A percentile compares a stretch with the other conserved stretches of the same genome.
Conservation (phyloP, 2,797 vertebrate species). For the Ficedula albicollis region DNA sequence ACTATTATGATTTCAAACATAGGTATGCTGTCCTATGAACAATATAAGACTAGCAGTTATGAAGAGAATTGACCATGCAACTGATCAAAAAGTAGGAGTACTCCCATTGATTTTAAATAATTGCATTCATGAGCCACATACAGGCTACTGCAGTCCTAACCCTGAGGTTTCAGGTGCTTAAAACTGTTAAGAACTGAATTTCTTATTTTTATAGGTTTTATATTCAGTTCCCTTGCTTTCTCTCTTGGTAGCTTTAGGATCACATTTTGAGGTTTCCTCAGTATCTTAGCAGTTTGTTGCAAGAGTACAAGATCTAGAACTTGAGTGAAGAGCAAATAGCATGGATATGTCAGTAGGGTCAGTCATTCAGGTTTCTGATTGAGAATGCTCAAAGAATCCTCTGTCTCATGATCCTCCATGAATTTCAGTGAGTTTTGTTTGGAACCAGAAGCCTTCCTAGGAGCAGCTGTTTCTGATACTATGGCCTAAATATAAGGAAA, state of each 20-base stretch:
- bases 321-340: background rate
- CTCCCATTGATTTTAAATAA: background rate
- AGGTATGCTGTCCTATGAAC: background rate
- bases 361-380: background rate
- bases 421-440: background rate
- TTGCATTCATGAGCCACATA: background rate
- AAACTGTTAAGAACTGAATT: background rate
- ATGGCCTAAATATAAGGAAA: background rate
- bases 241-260: background rate
- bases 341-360: background rate
- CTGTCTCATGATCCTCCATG: background rate
- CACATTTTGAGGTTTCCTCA: background rate
- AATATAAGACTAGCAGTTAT: fast-evolving
- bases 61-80: background rate
- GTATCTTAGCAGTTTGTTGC: background rate
- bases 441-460: background rate
- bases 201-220: background rate
- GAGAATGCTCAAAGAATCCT: background rate
- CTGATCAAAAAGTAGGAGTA: background rate
- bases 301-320: background rate
- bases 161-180: background rate
- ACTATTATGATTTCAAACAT: background rate
- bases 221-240: background rate
- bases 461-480: background rate
- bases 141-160: background rate